Conservation (phyloP, 2,888 invertebrate species). For the Drosophila mimetica region DNA sequence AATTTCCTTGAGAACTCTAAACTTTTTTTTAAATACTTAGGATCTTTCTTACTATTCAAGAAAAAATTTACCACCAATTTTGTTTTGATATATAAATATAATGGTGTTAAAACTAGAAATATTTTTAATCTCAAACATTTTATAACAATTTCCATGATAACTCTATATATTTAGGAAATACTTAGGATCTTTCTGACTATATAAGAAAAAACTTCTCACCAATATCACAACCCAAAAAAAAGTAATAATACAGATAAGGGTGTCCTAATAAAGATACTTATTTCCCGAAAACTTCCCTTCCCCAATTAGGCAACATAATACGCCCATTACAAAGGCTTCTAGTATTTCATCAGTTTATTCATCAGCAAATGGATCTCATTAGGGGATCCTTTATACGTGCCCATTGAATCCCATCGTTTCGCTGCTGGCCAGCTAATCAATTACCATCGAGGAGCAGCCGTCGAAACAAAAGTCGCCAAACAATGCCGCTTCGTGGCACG, state of each 20-base stretch:
- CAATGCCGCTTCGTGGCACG: conserved; percentile 72
- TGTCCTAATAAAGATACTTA: conserved; percentile 12
- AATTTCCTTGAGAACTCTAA: no score
- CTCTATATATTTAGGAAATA: no score
- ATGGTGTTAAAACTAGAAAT: no score
- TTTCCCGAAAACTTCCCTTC: not conserved
- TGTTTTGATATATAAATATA: no score
- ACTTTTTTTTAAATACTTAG: no score
- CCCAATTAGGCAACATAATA: conserved; percentile 38
- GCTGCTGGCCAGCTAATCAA: conserved; percentile 61
- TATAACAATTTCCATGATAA: no score
- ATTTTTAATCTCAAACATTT: no score
- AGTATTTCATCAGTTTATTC: conserved; percentile 21
- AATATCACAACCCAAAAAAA: no score
- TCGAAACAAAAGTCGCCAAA: conserved; percentile 61
- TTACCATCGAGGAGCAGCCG: conserved; percentile 43
- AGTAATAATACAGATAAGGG: not conserved
- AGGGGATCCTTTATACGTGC: conserved; percentile 35
- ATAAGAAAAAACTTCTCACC: no score
- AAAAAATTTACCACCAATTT: no score
- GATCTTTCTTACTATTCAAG: no score
- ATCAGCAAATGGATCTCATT: conserved; percentile 36
- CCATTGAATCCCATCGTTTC: conserved; percentile 32
- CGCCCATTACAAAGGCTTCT: conserved; percentile 5
- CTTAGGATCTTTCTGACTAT: no score